A percentile compares a stretch with the other conserved stretches of the same genome.
These are phyloP conservation scores for Chionis minor DNA, from an alignment of 2,113 vertebrate species.

Conservation along the genomic window DNA sequence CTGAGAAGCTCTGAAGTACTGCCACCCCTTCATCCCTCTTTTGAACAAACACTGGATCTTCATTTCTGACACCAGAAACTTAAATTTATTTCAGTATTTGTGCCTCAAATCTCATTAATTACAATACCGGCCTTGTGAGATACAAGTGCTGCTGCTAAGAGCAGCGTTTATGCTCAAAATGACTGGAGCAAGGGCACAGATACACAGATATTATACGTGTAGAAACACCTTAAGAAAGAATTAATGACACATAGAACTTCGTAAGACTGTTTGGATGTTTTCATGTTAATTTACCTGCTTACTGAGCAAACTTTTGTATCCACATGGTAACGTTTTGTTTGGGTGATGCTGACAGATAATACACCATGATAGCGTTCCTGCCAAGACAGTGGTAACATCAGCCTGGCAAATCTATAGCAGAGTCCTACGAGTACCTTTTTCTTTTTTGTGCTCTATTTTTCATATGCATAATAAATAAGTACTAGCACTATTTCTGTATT, in stretches of 20 bases:
- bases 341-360: background rate
- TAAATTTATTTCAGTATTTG: slow-evolving; percentile 52
- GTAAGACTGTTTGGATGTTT: background rate
- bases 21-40: slow-evolving; percentile 6
- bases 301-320: background rate
- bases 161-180: slow-evolving; percentile 59
- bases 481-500: background rate
- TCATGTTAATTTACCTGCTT: background rate
- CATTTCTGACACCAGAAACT: slow-evolving; percentile 43
- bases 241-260: background rate
- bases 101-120: slow-evolving; percentile 74
- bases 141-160: slow-evolving; percentile 60
- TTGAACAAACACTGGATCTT: slow-evolving; percentile 57
- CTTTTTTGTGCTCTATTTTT: background rate
- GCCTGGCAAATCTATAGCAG: slow-evolving; percentile 29
- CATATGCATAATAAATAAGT: background rate
- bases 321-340: background rate
- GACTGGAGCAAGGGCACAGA: slow-evolving; percentile 58
- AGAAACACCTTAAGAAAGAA: background rate
- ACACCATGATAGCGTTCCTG: background rate
- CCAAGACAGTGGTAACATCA: background rate
- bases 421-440: slow-evolving; percentile 18
- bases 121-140: slow-evolving; percentile 63
- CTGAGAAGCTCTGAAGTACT: slow-evolving; percentile 56
- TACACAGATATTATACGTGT: background rate